Percentiles rank a stretch among this genome's conserved stretches.
Conservation (phyloP, 2,113 vertebrate genomes). For the Zingel zingel region DNA sequence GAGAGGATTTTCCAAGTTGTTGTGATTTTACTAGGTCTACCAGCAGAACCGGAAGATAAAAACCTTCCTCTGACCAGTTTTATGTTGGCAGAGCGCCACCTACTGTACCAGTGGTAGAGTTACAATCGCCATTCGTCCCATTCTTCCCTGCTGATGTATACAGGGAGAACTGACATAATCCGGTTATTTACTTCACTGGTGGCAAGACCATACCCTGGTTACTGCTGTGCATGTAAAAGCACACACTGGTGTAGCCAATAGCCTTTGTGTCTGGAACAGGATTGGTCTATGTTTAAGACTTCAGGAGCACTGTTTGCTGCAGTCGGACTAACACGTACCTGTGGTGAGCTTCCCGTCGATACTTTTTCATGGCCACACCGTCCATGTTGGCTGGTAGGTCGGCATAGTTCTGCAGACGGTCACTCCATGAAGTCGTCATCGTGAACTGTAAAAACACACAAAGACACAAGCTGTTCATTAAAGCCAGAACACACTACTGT, state of each 20-base stretch:
- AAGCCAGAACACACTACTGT: background rate
- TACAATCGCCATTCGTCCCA: too few species aligned
- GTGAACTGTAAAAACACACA: slow-evolving; percentile 64
- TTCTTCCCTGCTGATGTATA: too few species aligned
- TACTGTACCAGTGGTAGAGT: too few species aligned
- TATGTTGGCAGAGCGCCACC: too few species aligned
- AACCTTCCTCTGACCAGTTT: too few species aligned
- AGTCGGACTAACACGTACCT: slow-evolving; percentile 81
- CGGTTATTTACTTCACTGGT: too few species aligned
- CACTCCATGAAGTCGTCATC: slow-evolving; percentile 97
- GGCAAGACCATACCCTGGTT: too few species aligned
- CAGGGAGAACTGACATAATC: too few species aligned
- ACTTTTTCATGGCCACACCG: slow-evolving; percentile 93
- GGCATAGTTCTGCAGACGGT: slow-evolving; percentile 94
- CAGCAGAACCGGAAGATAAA: too few species aligned
- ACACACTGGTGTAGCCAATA: background rate
- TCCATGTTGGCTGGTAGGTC: slow-evolving; percentile 96
- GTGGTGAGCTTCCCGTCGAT: slow-evolving; percentile 95
- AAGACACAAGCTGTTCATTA: background rate
- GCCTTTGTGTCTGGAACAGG: background rate
- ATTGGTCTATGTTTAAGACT: background rate
- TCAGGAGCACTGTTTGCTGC: background rate
- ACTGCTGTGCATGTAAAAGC: too few species aligned
- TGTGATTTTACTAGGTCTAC: too few species aligned
- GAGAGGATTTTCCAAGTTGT: too few species aligned